Conservation (phyloP, 2,888 invertebrate species). For the Perizoma affinitatum region DNA sequence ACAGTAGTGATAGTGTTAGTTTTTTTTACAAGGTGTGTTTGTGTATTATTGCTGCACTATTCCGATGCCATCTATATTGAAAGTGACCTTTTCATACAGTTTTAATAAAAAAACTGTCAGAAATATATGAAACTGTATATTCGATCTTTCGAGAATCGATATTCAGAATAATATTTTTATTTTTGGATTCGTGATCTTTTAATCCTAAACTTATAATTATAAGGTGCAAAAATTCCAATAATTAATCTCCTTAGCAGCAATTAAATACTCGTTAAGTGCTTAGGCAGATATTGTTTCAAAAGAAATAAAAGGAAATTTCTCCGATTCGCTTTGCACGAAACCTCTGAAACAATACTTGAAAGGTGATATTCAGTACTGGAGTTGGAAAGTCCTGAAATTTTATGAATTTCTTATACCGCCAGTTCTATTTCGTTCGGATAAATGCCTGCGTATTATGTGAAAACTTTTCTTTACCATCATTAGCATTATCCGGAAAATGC, state of each 20-base stretch:
- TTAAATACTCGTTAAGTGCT: constrained; percentile 24
- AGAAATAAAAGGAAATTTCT: constrained; percentile 28
- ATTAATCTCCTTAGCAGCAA: constrained; percentile 8
- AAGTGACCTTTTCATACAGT: no score
- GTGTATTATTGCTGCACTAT: no score
- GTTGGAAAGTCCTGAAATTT: constrained; percentile 35
- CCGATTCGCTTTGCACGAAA: constrained; percentile 27
- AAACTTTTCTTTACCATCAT: not conserved
- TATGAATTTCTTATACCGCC: constrained; percentile 21
- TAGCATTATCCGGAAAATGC: not conserved
- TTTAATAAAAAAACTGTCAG: no score
- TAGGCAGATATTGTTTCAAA: constrained; percentile 32
- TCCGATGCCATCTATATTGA: no score
- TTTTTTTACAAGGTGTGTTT: no score
- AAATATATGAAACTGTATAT: no score
- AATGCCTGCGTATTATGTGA: constrained; percentile 17
- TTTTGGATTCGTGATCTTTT: no score
- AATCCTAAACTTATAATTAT: no score
- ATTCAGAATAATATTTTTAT: no score
- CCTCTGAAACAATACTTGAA: constrained; percentile 31
- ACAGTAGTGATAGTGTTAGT: no score
- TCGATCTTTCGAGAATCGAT: no score
- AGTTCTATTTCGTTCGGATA: constrained; percentile 20
- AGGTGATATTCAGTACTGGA: constrained; percentile 34
- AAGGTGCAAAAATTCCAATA: no score